phyloP scores from a whole-genome alignment of 2,113 vertebrate species.

The mouse (Mus musculus) region DNA sequence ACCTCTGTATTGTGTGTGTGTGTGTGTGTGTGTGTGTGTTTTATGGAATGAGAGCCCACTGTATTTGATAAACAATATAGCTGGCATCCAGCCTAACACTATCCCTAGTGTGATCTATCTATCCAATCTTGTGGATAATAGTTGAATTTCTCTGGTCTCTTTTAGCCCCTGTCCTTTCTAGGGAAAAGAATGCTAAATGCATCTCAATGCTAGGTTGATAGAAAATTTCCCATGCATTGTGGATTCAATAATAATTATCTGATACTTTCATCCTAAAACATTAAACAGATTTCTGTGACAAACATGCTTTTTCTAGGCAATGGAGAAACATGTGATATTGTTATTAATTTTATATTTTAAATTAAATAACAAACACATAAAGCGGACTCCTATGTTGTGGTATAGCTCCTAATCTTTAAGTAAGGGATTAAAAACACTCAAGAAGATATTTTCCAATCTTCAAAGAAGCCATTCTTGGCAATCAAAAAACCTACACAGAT shows the following conservation, averaged over 20 bases:
- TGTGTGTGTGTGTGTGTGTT: not conserved
- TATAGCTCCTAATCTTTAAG: constrained; percentile 34
- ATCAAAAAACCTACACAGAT: not conserved
- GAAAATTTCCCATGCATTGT: not conserved
- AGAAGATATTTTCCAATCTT: constrained; percentile 4
- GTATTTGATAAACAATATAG: not conserved
- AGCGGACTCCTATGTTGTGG: not conserved
- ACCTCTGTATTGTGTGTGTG: not conserved
- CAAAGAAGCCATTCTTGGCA: not conserved
- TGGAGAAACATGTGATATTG: not conserved
- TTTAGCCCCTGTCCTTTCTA: not conserved
- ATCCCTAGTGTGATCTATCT: not conserved
- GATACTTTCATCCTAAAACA: not conserved
- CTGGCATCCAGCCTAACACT: too few relatives aligned
- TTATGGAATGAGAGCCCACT: not conserved
- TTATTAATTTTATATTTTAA: constrained; percentile 23
- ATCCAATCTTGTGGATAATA: not conserved
- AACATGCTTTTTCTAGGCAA: not conserved
- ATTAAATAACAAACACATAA: constrained; percentile 16
- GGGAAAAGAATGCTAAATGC: not conserved
- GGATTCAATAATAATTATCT: not conserved
- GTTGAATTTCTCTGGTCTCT: too few relatives aligned
- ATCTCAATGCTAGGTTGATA: not conserved
- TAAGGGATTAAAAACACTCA: not conserved
- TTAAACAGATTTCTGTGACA: not conserved